A percentile compares a stretch with the other conserved stretches of the same genome.
These are phyloP conservation scores for Erethizon dorsatum DNA, from an alignment of 2,797 vertebrate species.

Conservation along the genomic window DNA sequence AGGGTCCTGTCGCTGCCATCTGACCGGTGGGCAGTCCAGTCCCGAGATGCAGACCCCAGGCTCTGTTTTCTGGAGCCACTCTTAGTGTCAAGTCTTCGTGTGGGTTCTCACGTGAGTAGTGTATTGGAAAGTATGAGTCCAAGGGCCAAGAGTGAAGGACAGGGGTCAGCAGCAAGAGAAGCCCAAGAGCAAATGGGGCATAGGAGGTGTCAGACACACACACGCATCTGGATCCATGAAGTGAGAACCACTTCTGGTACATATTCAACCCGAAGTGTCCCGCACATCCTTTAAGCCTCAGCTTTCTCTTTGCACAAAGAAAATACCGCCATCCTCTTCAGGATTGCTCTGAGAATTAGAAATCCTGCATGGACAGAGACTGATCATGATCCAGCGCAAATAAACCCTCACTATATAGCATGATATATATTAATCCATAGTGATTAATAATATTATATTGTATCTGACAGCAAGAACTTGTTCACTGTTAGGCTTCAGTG, in stretches of 20 bases:
- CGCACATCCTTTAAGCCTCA: neutral
- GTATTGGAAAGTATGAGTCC: neutral
- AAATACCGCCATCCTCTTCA: neutral
- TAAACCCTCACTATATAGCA: neutral
- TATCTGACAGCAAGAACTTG: neutral
- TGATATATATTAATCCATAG: neutral
- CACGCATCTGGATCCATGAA: neutral
- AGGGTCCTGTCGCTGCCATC: neutral
- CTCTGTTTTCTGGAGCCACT: neutral
- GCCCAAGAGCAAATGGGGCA: neutral
- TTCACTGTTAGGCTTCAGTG: neutral
- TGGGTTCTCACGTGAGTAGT: neutral
- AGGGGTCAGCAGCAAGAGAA: neutral
- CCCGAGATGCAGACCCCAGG: neutral
- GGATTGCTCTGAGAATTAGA: slow-evolving; percentile 8
- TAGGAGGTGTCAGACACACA: neutral
- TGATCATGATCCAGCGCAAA: neutral
- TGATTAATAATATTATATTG: neutral
- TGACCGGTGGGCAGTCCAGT: neutral
- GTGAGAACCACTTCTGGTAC: neutral
- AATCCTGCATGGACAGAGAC: neutral
- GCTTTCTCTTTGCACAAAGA: neutral
- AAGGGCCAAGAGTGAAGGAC: neutral
- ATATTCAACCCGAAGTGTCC: neutral
- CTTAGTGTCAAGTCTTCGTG: neutral